phyloP scores from a whole-genome alignment of 2,888 invertebrate genomes.

The Chrysodeixis includens region DNA sequence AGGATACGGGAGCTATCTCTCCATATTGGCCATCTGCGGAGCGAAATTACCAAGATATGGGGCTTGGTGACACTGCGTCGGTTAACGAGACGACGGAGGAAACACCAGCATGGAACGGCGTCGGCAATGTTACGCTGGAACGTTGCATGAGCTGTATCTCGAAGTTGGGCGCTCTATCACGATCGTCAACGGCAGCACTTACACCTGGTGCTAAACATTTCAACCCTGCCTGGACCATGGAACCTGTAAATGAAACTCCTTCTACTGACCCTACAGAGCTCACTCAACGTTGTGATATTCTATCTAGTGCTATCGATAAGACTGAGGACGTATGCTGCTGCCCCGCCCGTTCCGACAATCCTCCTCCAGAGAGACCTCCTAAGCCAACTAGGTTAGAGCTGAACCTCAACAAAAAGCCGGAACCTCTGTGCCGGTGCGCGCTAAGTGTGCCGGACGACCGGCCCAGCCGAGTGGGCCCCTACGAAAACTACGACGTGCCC shows the following conservation, averaged over 20 bases:
- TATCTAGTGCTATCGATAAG: constrained; percentile 62
- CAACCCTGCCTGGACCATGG: constrained; percentile 90
- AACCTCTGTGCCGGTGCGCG: constrained; percentile 66
- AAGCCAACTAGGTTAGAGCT: constrained; percentile 81
- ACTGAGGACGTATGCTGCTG: constrained; percentile 71
- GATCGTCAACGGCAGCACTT: constrained; percentile 90
- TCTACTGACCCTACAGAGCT: constrained; percentile 27
- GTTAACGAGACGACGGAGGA: constrained; percentile 72
- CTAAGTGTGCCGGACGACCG: constrained; percentile 63
- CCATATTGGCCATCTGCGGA: constrained; percentile 91
- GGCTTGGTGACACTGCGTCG: constrained; percentile 76
- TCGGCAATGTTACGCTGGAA: constrained; percentile 87
- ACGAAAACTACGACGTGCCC: constrained; percentile 94
- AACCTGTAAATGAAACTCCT: constrained; percentile 71
- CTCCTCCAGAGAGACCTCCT: constrained; percentile 91
- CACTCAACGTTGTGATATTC: constrained; percentile 40
- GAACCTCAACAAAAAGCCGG: constrained; percentile 73
- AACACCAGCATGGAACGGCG: constrained; percentile 69
- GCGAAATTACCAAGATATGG: constrained; percentile 86
- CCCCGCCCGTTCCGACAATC: constrained; percentile 59
- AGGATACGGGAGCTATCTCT: constrained; percentile 87
- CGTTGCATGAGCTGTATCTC: constrained; percentile 94
- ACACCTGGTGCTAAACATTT: constrained; percentile 86
- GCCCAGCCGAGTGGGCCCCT: constrained; percentile 86
- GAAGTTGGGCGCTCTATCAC: constrained; percentile 92